Conservation (phyloP, 2,888 invertebrate genomes). For the Zele albiditarsus region DNA sequence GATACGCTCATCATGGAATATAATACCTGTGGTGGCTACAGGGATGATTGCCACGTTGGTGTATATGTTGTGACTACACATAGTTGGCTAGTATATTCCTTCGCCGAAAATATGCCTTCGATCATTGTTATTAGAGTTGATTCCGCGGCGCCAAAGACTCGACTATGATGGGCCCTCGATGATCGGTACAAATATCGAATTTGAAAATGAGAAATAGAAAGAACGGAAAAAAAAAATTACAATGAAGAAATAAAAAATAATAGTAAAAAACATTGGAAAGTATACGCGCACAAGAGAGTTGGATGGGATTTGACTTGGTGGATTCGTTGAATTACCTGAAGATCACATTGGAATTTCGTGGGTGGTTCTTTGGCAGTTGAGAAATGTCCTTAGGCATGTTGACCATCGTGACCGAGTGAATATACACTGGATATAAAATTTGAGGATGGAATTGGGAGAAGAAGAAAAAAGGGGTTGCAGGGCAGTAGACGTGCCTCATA, state of each 20-base stretch:
- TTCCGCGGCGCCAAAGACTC: conserved; percentile 47
- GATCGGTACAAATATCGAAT: conserved; percentile 42
- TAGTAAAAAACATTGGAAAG: background rate
- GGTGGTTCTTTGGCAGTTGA: conserved; percentile 56
- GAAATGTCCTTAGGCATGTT: conserved; percentile 47
- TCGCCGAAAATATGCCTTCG: conserved; percentile 53
- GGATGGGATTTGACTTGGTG: conserved; percentile 20
- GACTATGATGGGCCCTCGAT: conserved; percentile 17
- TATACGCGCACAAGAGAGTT: too few species aligned
- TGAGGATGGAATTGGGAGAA: background rate
- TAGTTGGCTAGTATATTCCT: conserved; percentile 36
- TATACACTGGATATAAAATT: background rate
- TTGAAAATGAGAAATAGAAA: conserved; percentile 30
- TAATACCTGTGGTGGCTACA: conserved; percentile 41
- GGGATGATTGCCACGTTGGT: conserved; percentile 50
- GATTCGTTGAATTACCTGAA: conserved; percentile 61
- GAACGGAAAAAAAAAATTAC: conserved; percentile 44
- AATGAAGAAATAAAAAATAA: conserved; percentile 2
- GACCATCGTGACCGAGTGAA: background rate
- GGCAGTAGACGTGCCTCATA: background rate
- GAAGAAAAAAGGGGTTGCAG: background rate
- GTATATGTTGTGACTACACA: background rate
- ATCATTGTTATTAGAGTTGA: conserved; percentile 61
- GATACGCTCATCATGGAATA: conserved; percentile 6
- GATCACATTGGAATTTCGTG: conserved; percentile 61